Conservation (phyloP, 2,797 vertebrate species). For the Siniperca scherzeri region DNA sequence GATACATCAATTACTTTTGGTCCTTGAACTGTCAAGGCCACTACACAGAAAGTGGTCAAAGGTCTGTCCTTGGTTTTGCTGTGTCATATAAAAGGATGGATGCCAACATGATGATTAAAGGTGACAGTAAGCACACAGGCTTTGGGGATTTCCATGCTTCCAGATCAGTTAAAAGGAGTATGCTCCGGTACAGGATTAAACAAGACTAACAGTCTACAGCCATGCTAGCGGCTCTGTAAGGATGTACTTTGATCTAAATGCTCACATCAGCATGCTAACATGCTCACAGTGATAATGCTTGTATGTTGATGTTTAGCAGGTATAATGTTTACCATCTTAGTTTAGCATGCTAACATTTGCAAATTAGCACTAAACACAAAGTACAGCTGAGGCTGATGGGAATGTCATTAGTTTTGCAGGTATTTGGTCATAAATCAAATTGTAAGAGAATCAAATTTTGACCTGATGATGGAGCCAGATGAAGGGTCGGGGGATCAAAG, state of each 20-base stretch:
- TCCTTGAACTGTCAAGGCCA: slow-evolving; percentile 13
- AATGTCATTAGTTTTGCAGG: not conserved
- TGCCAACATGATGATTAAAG: not conserved
- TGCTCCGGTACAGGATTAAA: not conserved
- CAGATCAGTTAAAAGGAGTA: not conserved
- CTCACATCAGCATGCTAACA: not conserved
- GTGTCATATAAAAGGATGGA: not conserved
- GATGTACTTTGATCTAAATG: not conserved
- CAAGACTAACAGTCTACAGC: not conserved
- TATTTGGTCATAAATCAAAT: too few species aligned
- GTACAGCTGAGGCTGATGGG: not conserved
- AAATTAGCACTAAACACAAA: too few species aligned
- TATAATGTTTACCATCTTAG: not conserved
- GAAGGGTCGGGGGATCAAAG: not conserved
- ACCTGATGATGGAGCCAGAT: not conserved
- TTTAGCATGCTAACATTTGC: too few species aligned
- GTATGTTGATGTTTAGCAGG: not conserved
- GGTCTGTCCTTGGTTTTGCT: not conserved
- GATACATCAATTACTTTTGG: not conserved
- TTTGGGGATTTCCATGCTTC: not conserved
- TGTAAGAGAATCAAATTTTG: not conserved
- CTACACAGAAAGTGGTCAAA: not conserved
- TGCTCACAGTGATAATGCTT: not conserved
- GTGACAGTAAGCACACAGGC: not conserved
- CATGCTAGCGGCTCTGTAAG: not conserved